phyloP scores from a whole-genome alignment of 1,140 invertebrate genomes.

The Drepana arcuata region DNA sequence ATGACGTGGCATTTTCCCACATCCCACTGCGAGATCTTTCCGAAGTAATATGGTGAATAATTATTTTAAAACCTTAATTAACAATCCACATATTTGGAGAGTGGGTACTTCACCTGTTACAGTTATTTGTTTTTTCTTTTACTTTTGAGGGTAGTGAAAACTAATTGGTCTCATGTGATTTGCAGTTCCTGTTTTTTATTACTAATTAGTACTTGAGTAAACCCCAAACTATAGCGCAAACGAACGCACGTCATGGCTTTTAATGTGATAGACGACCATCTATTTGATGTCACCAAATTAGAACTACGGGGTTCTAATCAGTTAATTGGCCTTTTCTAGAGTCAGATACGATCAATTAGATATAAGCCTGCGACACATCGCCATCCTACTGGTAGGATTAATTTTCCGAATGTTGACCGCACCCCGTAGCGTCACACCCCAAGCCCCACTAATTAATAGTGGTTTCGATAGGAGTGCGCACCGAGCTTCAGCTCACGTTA shows the following conservation, averaged over 20 bases:
- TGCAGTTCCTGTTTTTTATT: too few species aligned
- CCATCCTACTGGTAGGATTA: slow-evolving; percentile 51
- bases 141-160: too few species aligned
- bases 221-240: too few species aligned
- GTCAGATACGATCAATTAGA: slow-evolving; percentile 48
- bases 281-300: slow-evolving; percentile 33
- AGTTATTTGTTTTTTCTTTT: too few species aligned
- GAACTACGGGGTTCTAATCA: slow-evolving; percentile 46
- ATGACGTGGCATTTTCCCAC: too few species aligned
- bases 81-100: slow-evolving; percentile 4
- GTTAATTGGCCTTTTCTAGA: slow-evolving; percentile 46
- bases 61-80: too few species aligned
- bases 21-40: too few species aligned
- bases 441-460: slow-evolving; percentile 54
- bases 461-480: slow-evolving; percentile 42
- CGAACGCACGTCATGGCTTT: too few species aligned
- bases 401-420: slow-evolving; percentile 61
- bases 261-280: slow-evolving; percentile 25
- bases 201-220: too few species aligned
- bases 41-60: too few species aligned
- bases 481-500: slow-evolving; percentile 27
- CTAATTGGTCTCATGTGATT: too few species aligned
- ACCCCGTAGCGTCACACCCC: slow-evolving; percentile 53
- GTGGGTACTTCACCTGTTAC: too few species aligned
- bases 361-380: slow-evolving; percentile 28